phyloP scores from a whole-genome alignment of 2,888 invertebrate genomes.

The Tipula helvola region DNA sequence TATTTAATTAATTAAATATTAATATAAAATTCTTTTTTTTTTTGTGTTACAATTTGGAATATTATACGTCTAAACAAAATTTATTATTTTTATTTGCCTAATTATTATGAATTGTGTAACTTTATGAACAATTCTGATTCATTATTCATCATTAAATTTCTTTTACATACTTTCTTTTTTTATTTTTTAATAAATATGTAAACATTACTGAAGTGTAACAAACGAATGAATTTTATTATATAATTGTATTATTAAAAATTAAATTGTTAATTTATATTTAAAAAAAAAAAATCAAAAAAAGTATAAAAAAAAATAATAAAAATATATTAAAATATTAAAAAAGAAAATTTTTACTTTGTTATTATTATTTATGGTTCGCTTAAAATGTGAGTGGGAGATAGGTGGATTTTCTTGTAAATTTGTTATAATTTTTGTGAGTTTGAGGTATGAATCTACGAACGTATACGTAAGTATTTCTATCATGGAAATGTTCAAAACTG shows the following conservation, averaged over 20 bases:
- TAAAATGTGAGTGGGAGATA: not conserved
- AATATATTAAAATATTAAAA: not conserved
- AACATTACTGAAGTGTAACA: not conserved
- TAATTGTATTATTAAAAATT: not conserved
- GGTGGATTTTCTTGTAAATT: too few relatives aligned
- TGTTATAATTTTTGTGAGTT: too few relatives aligned
- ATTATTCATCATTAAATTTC: not conserved
- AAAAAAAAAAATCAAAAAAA: not conserved
- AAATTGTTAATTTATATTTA: not conserved
- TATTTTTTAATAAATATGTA: not conserved
- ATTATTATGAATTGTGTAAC: not conserved
- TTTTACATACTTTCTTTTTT: not conserved
- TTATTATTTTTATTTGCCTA: not conserved
- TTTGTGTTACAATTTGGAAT: not conserved
- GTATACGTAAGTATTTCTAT: too few relatives aligned
- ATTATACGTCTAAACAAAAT: not conserved
- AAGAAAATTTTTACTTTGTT: not conserved
- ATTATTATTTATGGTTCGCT: not conserved
- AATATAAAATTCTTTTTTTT: not conserved
- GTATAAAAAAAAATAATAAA: not conserved
- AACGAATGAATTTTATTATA: not conserved
- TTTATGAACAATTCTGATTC: not conserved
- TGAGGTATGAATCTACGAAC: too few relatives aligned
- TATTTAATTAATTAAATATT: not conserved
- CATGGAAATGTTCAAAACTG: too few relatives aligned